Conservation (phyloP, 2,888 invertebrate species). For the Proisotoma minuta region DNA sequence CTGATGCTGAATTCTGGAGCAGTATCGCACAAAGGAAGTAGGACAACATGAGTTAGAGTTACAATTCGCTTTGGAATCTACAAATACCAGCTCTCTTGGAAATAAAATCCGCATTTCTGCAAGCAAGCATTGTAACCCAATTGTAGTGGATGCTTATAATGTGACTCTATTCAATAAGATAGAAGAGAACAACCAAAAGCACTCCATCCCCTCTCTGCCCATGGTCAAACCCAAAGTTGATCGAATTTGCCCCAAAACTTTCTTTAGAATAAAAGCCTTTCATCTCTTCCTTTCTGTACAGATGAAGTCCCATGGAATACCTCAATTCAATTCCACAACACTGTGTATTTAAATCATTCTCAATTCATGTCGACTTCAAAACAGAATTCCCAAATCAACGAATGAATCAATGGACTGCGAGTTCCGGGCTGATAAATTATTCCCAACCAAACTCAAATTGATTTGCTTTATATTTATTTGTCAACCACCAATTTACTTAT, state of each 20-base stretch:
- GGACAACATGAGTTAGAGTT: constrained; percentile 8
- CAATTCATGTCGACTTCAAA: not conserved
- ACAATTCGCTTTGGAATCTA: constrained; percentile 5
- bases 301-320: not conserved
- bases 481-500: too few relatives aligned
- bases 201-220: not conserved
- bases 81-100: not conserved
- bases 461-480: constrained; percentile 3
- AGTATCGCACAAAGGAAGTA: constrained; percentile 11
- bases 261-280: constrained; percentile 4
- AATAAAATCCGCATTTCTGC: constrained; percentile 3
- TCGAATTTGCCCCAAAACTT: constrained; percentile 7
- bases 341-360: constrained; percentile 3
- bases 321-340: not conserved
- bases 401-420: not conserved
- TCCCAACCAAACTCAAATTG: not conserved
- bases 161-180: too few relatives aligned
- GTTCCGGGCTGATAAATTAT: constrained; percentile 3
- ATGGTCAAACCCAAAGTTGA: constrained; percentile 8
- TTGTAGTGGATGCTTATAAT: too few relatives aligned
- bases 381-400: not conserved
- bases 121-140: too few relatives aligned
- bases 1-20: too few relatives aligned
- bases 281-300: not conserved
- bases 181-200: too few relatives aligned